phyloP scores from a whole-genome alignment of 1,140 invertebrate species.

The Homarus americanus region DNA sequence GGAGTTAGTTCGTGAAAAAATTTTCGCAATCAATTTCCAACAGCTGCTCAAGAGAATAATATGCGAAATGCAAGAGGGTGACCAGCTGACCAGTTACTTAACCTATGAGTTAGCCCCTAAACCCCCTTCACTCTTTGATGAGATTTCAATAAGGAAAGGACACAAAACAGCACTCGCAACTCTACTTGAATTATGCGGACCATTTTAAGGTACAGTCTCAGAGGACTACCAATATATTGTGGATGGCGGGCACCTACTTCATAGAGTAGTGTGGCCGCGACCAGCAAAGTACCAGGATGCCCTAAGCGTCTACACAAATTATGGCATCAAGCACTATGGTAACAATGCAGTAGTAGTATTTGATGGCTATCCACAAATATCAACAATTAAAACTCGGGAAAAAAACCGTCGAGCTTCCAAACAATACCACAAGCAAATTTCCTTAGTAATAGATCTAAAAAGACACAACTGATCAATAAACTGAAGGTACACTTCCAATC shows the following conservation, averaged over 20 bases:
- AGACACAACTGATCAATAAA: slow-evolving; percentile 45
- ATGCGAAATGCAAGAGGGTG: slow-evolving; percentile 17
- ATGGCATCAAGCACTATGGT: slow-evolving; percentile 45
- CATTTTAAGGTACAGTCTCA: slow-evolving; percentile 25
- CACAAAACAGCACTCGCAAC: slow-evolving; percentile 41
- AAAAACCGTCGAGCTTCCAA: slow-evolving; percentile 28
- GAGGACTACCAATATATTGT: slow-evolving; percentile 31
- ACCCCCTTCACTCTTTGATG: slow-evolving; percentile 48
- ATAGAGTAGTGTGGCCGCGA: slow-evolving; percentile 40
- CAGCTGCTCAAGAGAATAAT: slow-evolving; percentile 37
- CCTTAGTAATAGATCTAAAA: slow-evolving; percentile 44
- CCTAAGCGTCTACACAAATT: slow-evolving; percentile 34
- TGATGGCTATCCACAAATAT: slow-evolving; percentile 35
- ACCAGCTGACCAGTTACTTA: slow-evolving; percentile 15
- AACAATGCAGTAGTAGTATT: slow-evolving; percentile 39
- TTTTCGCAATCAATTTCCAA: slow-evolving; percentile 20
- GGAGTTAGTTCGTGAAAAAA: slow-evolving; percentile 30
- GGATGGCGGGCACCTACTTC: slow-evolving; percentile 38
- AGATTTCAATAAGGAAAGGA: slow-evolving; percentile 51
- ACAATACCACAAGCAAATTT: slow-evolving; percentile 49
- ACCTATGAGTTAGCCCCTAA: slow-evolving; percentile 36
- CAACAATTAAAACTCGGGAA: slow-evolving; percentile 41
- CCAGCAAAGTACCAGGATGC: slow-evolving; percentile 41
- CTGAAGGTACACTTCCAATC: slow-evolving; percentile 38
- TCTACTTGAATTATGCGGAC: slow-evolving; percentile 34